Percentiles rank a stretch among this genome's conserved stretches.
These are phyloP conservation scores for Mylabris phalerata DNA, from an alignment of 1,140 invertebrate genomes.

Conservation along the genomic window DNA sequence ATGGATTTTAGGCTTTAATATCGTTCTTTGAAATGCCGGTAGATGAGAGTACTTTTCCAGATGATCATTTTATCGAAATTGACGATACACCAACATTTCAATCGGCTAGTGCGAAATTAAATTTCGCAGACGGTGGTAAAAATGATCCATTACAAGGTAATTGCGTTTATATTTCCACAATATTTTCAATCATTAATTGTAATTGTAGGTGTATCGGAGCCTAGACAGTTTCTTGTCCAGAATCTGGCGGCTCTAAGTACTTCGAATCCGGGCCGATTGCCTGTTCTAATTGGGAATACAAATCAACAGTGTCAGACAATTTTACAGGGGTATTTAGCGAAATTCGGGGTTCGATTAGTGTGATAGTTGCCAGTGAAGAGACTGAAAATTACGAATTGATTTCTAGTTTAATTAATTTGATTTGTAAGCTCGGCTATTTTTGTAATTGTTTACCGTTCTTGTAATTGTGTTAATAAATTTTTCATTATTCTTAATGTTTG, in stretches of 20 bases:
- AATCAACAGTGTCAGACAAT: constrained; percentile 33
- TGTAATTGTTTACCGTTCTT: not conserved
- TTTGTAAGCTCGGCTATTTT: not conserved
- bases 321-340: constrained; percentile 36
- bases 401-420: not conserved
- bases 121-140: constrained; percentile 69
- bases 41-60: constrained; percentile 68
- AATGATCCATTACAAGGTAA: constrained; percentile 58
- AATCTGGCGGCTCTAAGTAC: constrained; percentile 57
- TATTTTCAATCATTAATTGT: constrained; percentile 21
- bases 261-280: constrained; percentile 55
- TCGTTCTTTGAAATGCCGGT: constrained; percentile 83
- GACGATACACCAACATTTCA: constrained; percentile 84
- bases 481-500: not conserved
- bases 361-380: constrained; percentile 7
- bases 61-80: constrained; percentile 81
- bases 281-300: constrained; percentile 40
- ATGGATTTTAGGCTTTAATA: constrained; percentile 63
- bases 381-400: not conserved
- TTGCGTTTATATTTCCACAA: not conserved
- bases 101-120: constrained; percentile 79
- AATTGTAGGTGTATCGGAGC: constrained; percentile 55
- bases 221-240: constrained; percentile 64
- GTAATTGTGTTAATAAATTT: not conserved
- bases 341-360: constrained; percentile 37